A percentile compares a stretch with the other conserved stretches of the same genome.
phyloP scores from a whole-genome alignment of 1,140 invertebrate species.

The Chrysopa pallens region DNA sequence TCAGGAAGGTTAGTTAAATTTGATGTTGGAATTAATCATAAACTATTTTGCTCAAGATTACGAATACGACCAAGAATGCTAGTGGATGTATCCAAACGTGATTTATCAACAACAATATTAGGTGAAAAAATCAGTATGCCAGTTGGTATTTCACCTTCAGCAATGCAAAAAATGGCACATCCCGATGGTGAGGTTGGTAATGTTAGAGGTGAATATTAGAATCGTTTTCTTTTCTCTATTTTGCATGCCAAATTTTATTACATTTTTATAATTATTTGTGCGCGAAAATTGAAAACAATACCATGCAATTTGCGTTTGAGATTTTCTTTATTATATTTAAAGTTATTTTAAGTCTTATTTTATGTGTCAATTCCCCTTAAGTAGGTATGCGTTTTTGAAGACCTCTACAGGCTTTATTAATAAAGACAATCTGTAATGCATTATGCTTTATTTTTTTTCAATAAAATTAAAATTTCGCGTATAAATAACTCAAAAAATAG shows the following conservation, averaged over 20 bases:
- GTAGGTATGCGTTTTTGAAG: too few species aligned
- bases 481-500: too few species aligned
- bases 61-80: conserved; percentile 65
- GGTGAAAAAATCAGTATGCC: conserved; percentile 57
- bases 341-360: too few species aligned
- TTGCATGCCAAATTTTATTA: not conserved
- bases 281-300: not conserved
- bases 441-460: too few species aligned
- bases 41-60: conserved; percentile 28
- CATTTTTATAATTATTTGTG: too few species aligned
- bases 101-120: conserved; percentile 42
- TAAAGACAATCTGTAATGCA: too few species aligned
- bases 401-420: too few species aligned
- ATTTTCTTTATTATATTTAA: too few species aligned
- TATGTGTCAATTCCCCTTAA: too few species aligned
- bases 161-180: conserved; percentile 88
- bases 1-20: conserved; percentile 1
- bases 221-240: conserved; percentile 6
- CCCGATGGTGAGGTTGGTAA: conserved; percentile 76
- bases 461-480: too few species aligned
- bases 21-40: not conserved
- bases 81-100: conserved; percentile 48
- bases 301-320: too few species aligned
- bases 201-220: conserved; percentile 40
- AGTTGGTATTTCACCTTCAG: conserved; percentile 75